Conservation (phyloP, 2,888 invertebrate genomes). For the Drosophila recens region DNA sequence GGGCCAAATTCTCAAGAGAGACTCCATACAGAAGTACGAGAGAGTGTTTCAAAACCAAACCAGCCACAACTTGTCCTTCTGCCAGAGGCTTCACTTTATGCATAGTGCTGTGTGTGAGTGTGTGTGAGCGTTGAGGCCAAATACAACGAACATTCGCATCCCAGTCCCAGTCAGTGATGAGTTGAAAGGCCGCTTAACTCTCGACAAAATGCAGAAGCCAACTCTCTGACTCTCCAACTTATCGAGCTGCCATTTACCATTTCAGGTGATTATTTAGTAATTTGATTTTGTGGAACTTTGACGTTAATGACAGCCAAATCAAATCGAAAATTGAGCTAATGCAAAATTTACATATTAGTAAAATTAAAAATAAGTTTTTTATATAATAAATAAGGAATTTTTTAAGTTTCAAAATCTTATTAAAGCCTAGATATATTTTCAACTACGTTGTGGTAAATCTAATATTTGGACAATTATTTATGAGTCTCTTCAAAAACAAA, state of each 20-base stretch:
- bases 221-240: constrained; percentile 28
- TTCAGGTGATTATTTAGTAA: constrained; percentile 55
- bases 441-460: too few relatives aligned
- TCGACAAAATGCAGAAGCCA: constrained; percentile 43
- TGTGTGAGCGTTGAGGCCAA: constrained; percentile 24
- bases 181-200: constrained; percentile 38
- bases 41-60: constrained; percentile 8
- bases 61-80: constrained; percentile 23
- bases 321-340: constrained; percentile 22
- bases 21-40: constrained; percentile 25
- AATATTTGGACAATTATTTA: too few relatives aligned
- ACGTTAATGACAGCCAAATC: constrained; percentile 37
- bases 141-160: constrained; percentile 11
- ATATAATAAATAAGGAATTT: too few relatives aligned
- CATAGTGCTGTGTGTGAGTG: not conserved
- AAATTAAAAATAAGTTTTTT: not conserved
- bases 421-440: too few relatives aligned
- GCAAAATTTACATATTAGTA: constrained; percentile 10
- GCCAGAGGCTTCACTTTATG: constrained; percentile 8
- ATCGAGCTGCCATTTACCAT: constrained; percentile 19
- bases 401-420: too few relatives aligned
- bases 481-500: too few relatives aligned
- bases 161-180: not conserved
- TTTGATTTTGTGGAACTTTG: constrained; percentile 36
- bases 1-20: constrained; percentile 66